Conservation (phyloP, 2,113 vertebrate genomes). For the Oryzias woworae region DNA sequence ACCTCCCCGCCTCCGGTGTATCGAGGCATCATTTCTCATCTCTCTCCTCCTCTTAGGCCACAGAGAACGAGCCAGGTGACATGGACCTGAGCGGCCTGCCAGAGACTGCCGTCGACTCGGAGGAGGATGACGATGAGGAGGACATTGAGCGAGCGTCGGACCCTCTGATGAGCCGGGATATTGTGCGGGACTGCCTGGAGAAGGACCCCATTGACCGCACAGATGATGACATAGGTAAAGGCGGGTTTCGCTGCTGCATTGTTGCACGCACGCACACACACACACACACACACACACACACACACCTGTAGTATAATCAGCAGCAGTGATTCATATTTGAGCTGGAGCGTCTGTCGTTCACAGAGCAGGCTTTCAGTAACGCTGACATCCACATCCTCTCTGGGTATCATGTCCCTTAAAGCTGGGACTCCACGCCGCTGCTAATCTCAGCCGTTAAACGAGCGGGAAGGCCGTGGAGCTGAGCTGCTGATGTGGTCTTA, state of each 20-base stretch:
- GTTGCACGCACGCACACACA: no score
- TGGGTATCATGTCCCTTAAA: conserved; percentile 32
- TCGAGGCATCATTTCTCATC: neutral
- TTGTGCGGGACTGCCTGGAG: conserved; percentile 96
- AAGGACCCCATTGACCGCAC: conserved; percentile 98
- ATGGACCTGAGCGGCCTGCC: conserved; percentile 98
- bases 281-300: no score
- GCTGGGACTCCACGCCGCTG: conserved; percentile 27
- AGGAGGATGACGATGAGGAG: conserved; percentile 98
- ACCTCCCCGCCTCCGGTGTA: neutral
- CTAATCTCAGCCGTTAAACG: conserved; percentile 35
- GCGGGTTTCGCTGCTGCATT: no score
- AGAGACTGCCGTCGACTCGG: conserved; percentile 98
- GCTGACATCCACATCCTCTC: conserved; percentile 27
- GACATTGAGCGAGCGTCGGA: conserved; percentile 96
- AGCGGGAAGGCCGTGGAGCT: conserved; percentile 16
- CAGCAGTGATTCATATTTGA: conserved; percentile 16
- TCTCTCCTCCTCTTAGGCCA: conserved; percentile 79
- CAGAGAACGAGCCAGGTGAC: conserved; percentile 96
- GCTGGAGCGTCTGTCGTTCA: conserved; percentile 19
- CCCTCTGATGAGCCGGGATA: conserved; percentile 96
- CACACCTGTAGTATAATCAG: conserved; percentile 8
- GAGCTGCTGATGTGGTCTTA: conserved; percentile 44
- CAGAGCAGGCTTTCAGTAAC: conserved; percentile 41
- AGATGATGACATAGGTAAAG: conserved; percentile 96